Percentiles rank a stretch among this genome's conserved stretches.
Conservation (phyloP, 2,888 invertebrate species). For the Atherix ibis region DNA sequence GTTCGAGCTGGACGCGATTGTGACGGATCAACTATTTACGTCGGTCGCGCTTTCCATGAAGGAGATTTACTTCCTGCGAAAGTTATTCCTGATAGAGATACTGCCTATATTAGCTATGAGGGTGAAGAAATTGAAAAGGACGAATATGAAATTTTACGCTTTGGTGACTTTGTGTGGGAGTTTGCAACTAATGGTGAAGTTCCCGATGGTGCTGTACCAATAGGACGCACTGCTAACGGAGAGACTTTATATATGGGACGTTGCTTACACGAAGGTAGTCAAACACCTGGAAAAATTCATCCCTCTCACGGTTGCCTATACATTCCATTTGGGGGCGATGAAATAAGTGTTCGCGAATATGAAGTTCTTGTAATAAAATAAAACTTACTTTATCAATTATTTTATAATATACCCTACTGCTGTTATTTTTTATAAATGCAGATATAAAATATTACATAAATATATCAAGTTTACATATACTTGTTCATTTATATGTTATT, state of each 20-base stretch:
- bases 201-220: constrained; percentile 47
- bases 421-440: too few relatives aligned
- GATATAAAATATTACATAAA: too few relatives aligned
- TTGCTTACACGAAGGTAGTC: constrained; percentile 46
- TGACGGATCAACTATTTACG: constrained; percentile 56
- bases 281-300: constrained; percentile 54
- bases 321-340: constrained; percentile 33
- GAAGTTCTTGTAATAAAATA: constrained; percentile 26
- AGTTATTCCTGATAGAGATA: constrained; percentile 40
- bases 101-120: constrained; percentile 45
- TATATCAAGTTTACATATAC: too few relatives aligned
- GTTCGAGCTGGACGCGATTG: constrained; percentile 48
- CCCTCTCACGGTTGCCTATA: constrained; percentile 35
- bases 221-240: constrained; percentile 46
- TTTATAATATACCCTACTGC: too few relatives aligned
- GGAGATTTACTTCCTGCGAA: constrained; percentile 47
- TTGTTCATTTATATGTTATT: too few relatives aligned
- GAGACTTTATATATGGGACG: constrained; percentile 54
- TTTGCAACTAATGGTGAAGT: constrained; percentile 42
- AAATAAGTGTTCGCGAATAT: constrained; percentile 29
- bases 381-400: too few relatives aligned
- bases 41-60: constrained; percentile 51
- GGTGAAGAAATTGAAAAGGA: constrained; percentile 48
- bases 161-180: constrained; percentile 49
- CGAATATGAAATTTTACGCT: constrained; percentile 49